phyloP scores from a whole-genome alignment of 2,888 invertebrate genomes.

The Dorcus parallelipipedus region DNA sequence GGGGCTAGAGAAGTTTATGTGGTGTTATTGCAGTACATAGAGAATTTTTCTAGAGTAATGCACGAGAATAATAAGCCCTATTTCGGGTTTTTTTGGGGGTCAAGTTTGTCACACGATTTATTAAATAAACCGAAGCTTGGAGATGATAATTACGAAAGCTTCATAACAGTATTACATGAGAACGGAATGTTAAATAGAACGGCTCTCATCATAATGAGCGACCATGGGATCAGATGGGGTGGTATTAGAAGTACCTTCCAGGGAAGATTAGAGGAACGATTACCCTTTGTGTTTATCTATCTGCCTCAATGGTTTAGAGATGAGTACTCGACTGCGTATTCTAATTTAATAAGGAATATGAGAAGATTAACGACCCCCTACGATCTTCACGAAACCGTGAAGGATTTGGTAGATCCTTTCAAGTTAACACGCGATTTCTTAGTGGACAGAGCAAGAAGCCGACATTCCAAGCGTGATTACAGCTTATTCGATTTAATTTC shows the following conservation, averaged over 20 bases:
- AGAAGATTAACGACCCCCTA: conserved; percentile 77
- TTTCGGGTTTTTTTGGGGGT: conserved; percentile 84
- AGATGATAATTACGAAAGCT: conserved; percentile 61
- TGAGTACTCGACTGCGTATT: conserved; percentile 59
- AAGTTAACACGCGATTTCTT: conserved; percentile 49
- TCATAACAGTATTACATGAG: conserved; percentile 56
- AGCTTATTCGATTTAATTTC: conserved; percentile 78
- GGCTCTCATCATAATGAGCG: conserved; percentile 73
- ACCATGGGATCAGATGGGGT: conserved; percentile 89
- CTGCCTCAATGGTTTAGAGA: conserved; percentile 70
- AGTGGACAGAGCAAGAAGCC: conserved; percentile 39
- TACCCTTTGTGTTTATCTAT: conserved; percentile 74
- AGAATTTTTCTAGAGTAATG: conserved; percentile 61
- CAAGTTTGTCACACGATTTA: conserved; percentile 79
- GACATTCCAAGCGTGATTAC: conserved; percentile 56
- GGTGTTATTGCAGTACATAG: conserved; percentile 68
- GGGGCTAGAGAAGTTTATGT: conserved; percentile 67
- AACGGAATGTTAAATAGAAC: conserved; percentile 63
- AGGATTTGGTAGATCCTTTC: conserved; percentile 60
- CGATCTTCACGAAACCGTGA: conserved; percentile 77
- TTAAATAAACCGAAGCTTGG: conserved; percentile 74
- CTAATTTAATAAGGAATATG: conserved; percentile 64
- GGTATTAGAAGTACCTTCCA: conserved; percentile 79
- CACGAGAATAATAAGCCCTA: conserved; percentile 57
- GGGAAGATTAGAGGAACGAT: conserved; percentile 81